Evolutionary conservation across 2,113 vertebrate genomes (phyloP).

Genomic region (Misgurnus mizolepis): DNA sequence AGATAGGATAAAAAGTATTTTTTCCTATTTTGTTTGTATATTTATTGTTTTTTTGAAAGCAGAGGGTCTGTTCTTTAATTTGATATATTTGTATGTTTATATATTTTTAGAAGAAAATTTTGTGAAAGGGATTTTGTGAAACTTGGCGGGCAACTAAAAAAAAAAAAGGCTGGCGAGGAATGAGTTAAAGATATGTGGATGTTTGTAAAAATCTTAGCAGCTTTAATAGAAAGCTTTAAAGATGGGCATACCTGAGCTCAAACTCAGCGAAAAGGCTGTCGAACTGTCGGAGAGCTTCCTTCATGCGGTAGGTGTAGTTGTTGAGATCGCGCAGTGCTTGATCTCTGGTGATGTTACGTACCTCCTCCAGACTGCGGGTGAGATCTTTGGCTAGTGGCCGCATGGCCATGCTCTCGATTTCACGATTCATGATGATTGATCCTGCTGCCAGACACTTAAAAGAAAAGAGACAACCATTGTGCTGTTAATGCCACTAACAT

Average conservation of each 20-base stretch:
- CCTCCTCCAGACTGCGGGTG: conserved; percentile 91
- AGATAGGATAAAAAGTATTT: too few species aligned
- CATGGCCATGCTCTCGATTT: conserved; percentile 99
- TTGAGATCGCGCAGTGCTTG: conserved; percentile 94
- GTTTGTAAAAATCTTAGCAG: not conserved
- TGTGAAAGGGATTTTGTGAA: too few species aligned
- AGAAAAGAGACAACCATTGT: conserved; percentile 34
- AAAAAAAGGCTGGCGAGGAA: too few species aligned
- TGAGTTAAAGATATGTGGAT: not conserved
- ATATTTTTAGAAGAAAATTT: too few species aligned
- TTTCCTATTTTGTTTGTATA: too few species aligned
- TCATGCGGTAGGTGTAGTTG: conserved; percentile 92
- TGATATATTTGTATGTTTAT: too few species aligned
- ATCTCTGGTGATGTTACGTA: conserved; percentile 90
- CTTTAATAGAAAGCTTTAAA: not conserved
- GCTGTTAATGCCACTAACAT: not conserved
- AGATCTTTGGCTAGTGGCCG: conserved; percentile 93
- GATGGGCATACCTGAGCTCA: conserved; percentile 86
- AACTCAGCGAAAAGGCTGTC: conserved; percentile 97
- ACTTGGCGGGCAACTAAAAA: too few species aligned
- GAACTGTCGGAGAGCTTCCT: conserved; percentile 88
- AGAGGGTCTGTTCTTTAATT: too few species aligned
- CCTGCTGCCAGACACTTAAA: conserved; percentile 92
- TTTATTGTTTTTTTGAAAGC: too few species aligned
- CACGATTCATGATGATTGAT: conserved; percentile 98